Base-by-base conservation (phyloP, 2,888 invertebrate species). In the Cryptocheilus praepositus region DNA sequence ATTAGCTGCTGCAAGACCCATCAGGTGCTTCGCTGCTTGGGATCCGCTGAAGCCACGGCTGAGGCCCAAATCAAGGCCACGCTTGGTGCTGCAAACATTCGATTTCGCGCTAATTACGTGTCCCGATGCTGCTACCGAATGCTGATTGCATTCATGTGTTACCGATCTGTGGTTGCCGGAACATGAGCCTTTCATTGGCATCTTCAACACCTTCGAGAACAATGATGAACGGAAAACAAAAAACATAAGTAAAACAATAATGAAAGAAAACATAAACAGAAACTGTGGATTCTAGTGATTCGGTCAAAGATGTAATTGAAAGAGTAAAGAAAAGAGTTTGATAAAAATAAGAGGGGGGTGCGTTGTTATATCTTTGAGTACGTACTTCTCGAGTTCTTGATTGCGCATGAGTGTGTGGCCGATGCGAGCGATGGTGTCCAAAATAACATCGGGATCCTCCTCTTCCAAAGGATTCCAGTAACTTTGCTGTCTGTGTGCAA, bases 1-100 rank as follows among this genome's bases (percentile, higher is more conserved):
- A 89, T 96, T 96, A 78, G 97, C 97, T 0, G 96, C 95, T 51
- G 96, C 95, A 60, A 96, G 89, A 3, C 96, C 97, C 94, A 97
- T 95, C 84, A 96, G 92, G 88, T 97, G 96, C 89, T 96, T 96
- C 83, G 96, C 96, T 71, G 96, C 95, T 82, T 96, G 94, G 28
- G 95, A 94, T 0, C 96, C 97, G 52, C 96, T 96, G 90, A 94
- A 96, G 22, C 97, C 97, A 59, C 97, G 94, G 81, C 93, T 94
- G 65, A 97, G 91, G 0, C 97, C 97, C 79, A 97, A 91, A 86
- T 97, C 97, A 72, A 97, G 91, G 44, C 95, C 96, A 21, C 97
- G 93, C 89, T 97, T 97, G 76, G 93, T 92, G 88, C 96, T 96
- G 91, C 4, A 77, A 82, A 45, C 13, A 45, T 19, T 53, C 53